Base-by-base conservation (phyloP, 2,888 invertebrate genomes). In the Pyrrhosoma nymphula region DNA sequence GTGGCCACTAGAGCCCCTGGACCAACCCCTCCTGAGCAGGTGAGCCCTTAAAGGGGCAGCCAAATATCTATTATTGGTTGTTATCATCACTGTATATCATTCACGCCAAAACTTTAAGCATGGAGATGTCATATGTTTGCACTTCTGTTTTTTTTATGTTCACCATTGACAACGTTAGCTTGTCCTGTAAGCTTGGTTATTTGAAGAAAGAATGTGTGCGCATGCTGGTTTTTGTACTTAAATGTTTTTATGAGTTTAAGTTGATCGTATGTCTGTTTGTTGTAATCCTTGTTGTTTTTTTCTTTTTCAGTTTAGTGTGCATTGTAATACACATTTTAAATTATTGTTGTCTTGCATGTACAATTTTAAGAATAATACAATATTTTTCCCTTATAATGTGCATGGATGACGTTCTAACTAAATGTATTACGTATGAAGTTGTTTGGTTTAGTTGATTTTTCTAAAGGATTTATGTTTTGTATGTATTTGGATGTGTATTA, bases 21-120 rank as follows among this genome's bases (percentile, higher is more conserved):
- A 95, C 96, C 96, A 95, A 96, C 96, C 96, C 97, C 97, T 96
- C 97, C 97, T 96, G 97, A 98, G 97, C 98, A 98, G 97, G 97
- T 97, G 97, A 97, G 97, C 96, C 96, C 95, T 95, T 93, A 56
- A 88, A 23, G 82, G 91, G 93, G 47, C 93, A 75, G 93, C 93
- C 93, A 93, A 93, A 63, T 91, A 63, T 91, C 56, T 56, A 16
- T 91, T 39, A 63, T 93, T 93, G 69, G n/a, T 93, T 69, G 75
- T 93, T 63, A 16, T 35, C 82, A 82, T 82, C 82, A 82, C 82
- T 82, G 35, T 82, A 82, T n/a, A n/a, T 69, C 26, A 26, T 82
- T 82, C 16, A 14, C 18, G 75, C 93, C 14, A 60, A 75, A 93
- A 8, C 39, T 63, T 69, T 26, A 2, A 93, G 93, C 93, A 93